These are phyloP conservation scores for Strigamia crassipes DNA, from an alignment of 2,888 invertebrate species.

Conservation along the genomic window DNA sequence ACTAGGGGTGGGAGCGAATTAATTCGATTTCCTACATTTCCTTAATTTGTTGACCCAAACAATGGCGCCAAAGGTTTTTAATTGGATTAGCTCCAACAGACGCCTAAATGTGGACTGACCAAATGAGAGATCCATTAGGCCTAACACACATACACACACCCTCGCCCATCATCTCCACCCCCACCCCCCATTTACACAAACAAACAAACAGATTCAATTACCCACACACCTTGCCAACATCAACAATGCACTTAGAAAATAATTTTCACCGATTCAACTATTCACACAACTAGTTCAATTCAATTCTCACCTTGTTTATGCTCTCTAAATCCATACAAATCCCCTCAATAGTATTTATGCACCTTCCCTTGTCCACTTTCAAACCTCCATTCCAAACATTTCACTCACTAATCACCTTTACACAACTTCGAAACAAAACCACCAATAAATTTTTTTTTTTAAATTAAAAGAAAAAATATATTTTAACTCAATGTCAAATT, in stretches of 20 bases:
- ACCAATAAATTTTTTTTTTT: not conserved
- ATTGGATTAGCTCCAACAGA: constrained; percentile 40
- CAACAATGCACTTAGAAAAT: constrained; percentile 40
- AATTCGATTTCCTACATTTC: constrained; percentile 40
- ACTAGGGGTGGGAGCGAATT: constrained; percentile 33
- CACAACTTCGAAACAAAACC: not conserved
- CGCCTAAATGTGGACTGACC: constrained; percentile 40
- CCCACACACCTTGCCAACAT: constrained; percentile 26
- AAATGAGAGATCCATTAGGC: constrained; percentile 42
- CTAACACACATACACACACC: constrained; percentile 4
- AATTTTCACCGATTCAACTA: constrained; percentile 38
- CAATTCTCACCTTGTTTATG: not conserved
- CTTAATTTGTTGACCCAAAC: constrained; percentile 42
- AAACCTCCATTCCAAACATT: not conserved
- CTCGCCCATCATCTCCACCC: not conserved
- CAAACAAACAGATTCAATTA: constrained; percentile 42
- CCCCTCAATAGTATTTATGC: not conserved
- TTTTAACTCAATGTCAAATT: not conserved
- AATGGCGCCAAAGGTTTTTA: constrained; percentile 42
- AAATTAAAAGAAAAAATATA: not conserved
- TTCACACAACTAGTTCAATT: constrained; percentile 22
- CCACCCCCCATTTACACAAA: constrained; percentile 19
- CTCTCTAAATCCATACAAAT: constrained; percentile 6
- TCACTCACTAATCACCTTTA: not conserved
- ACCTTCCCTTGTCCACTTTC: not conserved